Evolutionary conservation across 2,888 invertebrate genomes (phyloP).

Genomic region (Lasius fuliginosus): DNA sequence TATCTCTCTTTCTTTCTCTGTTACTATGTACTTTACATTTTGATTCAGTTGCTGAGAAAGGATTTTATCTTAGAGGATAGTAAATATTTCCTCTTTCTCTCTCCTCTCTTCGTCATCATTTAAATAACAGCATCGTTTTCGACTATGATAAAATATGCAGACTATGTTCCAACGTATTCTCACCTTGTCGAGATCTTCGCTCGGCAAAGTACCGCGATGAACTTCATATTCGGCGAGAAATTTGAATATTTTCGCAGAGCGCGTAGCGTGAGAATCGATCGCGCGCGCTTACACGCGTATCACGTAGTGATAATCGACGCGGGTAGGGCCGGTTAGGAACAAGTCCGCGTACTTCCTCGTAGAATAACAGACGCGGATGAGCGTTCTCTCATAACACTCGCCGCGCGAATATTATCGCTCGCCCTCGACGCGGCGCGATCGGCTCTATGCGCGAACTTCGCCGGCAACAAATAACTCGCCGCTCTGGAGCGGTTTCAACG

Average conservation of each 20-base stretch:
- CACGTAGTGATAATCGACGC: slow-evolving; percentile 57
- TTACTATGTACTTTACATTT: background rate
- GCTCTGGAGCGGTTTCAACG: slow-evolving; percentile 36
- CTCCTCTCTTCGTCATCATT: background rate
- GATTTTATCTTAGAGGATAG: background rate
- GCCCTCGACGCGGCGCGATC: slow-evolving; percentile 51
- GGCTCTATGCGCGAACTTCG: slow-evolving; percentile 36
- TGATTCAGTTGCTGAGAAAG: background rate
- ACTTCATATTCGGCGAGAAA: slow-evolving; percentile 21
- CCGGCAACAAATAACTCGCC: slow-evolving; percentile 54
- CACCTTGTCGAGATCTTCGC: slow-evolving; percentile 11
- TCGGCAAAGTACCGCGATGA: background rate
- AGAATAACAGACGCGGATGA: slow-evolving; percentile 73
- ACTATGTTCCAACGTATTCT: background rate
- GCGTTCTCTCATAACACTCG: slow-evolving; percentile 75
- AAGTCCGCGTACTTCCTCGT: slow-evolving; percentile 58
- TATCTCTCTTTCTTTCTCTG: background rate
- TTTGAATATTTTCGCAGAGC: slow-evolving; percentile 53
- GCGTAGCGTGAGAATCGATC: slow-evolving; percentile 63
- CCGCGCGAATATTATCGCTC: slow-evolving; percentile 73
- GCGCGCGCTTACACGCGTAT: slow-evolving; percentile 41
- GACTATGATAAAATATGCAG: slow-evolving; percentile 32
- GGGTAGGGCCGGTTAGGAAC: slow-evolving; percentile 39
- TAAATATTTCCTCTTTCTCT: background rate
- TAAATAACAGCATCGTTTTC: slow-evolving; percentile 13